Conservation (phyloP, 35 echinoderm and acorn worm genomes). For the Diadema setosum region DNA sequence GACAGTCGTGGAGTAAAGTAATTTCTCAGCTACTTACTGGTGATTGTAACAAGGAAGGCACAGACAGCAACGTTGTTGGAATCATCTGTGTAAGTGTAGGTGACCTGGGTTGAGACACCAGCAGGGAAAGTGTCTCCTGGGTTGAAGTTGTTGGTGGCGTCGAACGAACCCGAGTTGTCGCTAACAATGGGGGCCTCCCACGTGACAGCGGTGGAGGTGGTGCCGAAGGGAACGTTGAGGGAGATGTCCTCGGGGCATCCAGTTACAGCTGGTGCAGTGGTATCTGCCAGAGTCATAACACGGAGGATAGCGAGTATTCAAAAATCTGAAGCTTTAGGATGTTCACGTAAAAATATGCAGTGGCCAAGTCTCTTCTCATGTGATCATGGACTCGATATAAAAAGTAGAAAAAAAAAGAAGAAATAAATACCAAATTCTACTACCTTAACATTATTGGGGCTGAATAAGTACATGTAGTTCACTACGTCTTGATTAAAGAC, state of each 20-base stretch:
- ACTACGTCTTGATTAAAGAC: too few species aligned
- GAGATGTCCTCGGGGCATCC: background rate
- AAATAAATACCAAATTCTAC: too few species aligned
- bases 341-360: too few species aligned
- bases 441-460: too few species aligned
- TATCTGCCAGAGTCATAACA: too few species aligned
- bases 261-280: background rate
- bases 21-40: background rate
- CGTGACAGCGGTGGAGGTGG: background rate
- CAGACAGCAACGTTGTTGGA: constrained; percentile 12
- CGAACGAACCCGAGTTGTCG: constrained; percentile 21
- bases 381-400: too few species aligned
- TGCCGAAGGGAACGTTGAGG: constrained; percentile 7
- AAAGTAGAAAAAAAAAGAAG: too few species aligned
- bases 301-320: too few species aligned
- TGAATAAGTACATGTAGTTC: too few species aligned
- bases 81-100: constrained; percentile 50
- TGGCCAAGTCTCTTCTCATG: too few species aligned
- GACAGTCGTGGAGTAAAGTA: too few species aligned
- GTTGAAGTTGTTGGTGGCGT: background rate
- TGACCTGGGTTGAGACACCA: constrained; percentile 14
- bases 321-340: too few species aligned
- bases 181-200: constrained; percentile 59
- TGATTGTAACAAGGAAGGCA: constrained; percentile 39
- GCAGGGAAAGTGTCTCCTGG: constrained; percentile 41